Base-by-base conservation (phyloP, 1,140 invertebrate genomes). In the Propsilocerus akamusi region DNA sequence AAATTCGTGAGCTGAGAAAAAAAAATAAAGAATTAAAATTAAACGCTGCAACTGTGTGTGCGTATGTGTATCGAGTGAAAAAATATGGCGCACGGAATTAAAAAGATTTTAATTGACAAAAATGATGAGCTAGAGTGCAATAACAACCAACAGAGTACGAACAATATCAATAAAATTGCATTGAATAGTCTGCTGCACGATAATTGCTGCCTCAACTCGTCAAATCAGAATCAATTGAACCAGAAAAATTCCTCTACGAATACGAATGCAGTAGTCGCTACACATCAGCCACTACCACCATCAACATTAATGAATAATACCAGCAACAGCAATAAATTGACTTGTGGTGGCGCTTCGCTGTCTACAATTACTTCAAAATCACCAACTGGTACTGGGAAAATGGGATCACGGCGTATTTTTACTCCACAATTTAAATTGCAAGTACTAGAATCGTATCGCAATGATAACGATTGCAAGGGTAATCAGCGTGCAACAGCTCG, bases 401-500 rank as follows among this genome's bases (percentile, higher is more conserved):
- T 77, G 72, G 83, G 83, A 26, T 86, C 82, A 47, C 71, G 85
- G 46, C 74, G 86, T 24, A 88, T 87, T 58, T 90, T 88, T 57
- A 76, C 84, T 56, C 81, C 83, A 53, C 76, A 83, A 57, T 90
- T 90, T 63, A 90, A 86, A 64, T 71, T 87, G 47, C 81, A 83
- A 70, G 86, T 90, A 53, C 70, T 90, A 50, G 83, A 87, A 59
- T 86, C 85, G 20, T 90, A 87, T 60, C 71, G 83, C 46, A 74
- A 78, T 53, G 85, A 90, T 61, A 74, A 77, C 25, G 85, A 88
- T 60, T 89, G 85, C 62, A 77, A 83, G 55, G 84, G 84, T 8
- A 89, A 89, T 64, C 85, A 88, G 59, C 69, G 84, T 12, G 82
- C 86, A 0, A 88, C 86, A 1, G 86, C 86, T 5, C 73, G 85